These are phyloP conservation scores for Anabacerthia variegaticeps DNA, from an alignment of 2,797 vertebrate genomes.

Conservation along the genomic window DNA sequence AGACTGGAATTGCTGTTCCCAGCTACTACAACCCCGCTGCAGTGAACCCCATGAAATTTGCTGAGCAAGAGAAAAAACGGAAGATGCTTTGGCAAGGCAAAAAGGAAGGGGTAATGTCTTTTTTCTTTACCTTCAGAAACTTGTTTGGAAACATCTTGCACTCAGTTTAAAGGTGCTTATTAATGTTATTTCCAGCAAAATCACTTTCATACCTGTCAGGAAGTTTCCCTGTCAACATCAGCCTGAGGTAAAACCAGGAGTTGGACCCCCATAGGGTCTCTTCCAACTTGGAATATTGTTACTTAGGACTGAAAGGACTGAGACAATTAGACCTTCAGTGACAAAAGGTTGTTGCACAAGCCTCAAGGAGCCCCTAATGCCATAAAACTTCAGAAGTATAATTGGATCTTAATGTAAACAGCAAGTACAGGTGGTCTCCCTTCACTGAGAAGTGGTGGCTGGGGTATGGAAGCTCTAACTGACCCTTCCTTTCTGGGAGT, in stretches of 20 bases:
- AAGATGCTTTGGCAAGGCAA: constrained; percentile 99
- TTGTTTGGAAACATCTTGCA: background rate
- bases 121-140: background rate
- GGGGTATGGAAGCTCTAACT: accelerated
- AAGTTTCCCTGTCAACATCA: background rate
- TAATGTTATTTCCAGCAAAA: background rate
- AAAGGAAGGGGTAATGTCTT: constrained; percentile 89
- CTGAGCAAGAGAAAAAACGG: constrained; percentile 97
- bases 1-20: constrained; percentile 98
- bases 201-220: background rate
- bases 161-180: background rate
- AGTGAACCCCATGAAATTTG: constrained; percentile 97
- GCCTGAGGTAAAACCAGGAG: background rate
- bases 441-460: background rate
- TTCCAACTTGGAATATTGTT: background rate
- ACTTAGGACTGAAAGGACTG: background rate
- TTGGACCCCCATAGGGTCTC: background rate
- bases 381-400: background rate
- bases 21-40: constrained; percentile 98
- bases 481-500: background rate
- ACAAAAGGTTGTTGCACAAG: background rate
- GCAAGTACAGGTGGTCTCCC: background rate
- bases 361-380: background rate
- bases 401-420: background rate
- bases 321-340: background rate